Evolutionary conservation across 2,888 invertebrate genomes (phyloP).

Genomic region (Ornithoptera alexandrae): DNA sequence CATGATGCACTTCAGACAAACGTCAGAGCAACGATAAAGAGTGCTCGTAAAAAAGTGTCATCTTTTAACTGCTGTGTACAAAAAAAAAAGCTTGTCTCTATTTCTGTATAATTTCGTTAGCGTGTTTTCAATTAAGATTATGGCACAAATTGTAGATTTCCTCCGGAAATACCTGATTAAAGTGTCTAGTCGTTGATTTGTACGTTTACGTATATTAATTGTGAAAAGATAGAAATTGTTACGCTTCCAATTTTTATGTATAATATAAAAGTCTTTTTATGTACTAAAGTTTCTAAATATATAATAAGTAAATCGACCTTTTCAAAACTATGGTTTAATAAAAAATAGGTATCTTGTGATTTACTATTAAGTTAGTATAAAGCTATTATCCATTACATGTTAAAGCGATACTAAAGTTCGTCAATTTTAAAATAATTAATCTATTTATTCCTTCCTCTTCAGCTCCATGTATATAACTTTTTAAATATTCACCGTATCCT

Average conservation of each 20-base stretch:
- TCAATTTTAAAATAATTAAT: too few relatives aligned
- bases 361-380: too few relatives aligned
- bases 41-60: conserved; percentile 66
- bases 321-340: too few relatives aligned
- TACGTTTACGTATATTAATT: conserved; percentile 37
- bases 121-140: conserved; percentile 68
- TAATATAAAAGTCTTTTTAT: background rate
- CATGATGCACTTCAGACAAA: conserved; percentile 59
- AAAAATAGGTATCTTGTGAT: too few relatives aligned
- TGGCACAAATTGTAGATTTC: conserved; percentile 65
- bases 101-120: conserved; percentile 32
- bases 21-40: conserved; percentile 48
- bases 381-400: too few relatives aligned
- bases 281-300: too few relatives aligned
- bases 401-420: too few relatives aligned
- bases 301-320: too few relatives aligned
- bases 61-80: conserved; percentile 59
- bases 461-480: too few relatives aligned
- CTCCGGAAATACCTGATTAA: conserved; percentile 67
- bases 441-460: too few relatives aligned
- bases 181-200: conserved; percentile 44
- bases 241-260: background rate
- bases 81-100: conserved; percentile 42
- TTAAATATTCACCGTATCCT: too few relatives aligned
- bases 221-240: conserved; percentile 14